Evolutionary conservation across 2,888 invertebrate species (phyloP).

Genomic region (Caenorhabditis sp.): DNA sequence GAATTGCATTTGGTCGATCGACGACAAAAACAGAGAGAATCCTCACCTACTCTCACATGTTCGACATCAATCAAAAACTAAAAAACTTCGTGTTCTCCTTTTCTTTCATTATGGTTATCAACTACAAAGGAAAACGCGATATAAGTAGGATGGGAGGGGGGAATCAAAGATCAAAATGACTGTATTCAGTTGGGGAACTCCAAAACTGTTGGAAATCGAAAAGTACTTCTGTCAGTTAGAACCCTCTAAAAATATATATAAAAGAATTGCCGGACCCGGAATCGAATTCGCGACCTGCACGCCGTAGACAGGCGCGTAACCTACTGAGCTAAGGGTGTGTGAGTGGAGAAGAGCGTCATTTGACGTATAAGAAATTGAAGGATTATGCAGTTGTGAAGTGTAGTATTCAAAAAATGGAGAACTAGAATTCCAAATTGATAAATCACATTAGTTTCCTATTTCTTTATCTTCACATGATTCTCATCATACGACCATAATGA

Average conservation of each 20-base stretch:
- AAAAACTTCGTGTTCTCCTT: constrained; percentile 37
- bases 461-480: constrained; percentile 42
- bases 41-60: constrained; percentile 31
- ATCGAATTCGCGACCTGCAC: too few species aligned
- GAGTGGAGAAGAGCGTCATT: too few species aligned
- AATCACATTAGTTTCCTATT: constrained; percentile 12
- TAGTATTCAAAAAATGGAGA: background rate
- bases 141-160: background rate
- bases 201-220: too few species aligned
- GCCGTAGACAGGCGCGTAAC: too few species aligned
- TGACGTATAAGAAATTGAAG: background rate
- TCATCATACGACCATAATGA: constrained; percentile 23
- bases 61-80: constrained; percentile 25
- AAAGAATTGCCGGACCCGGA: too few species aligned
- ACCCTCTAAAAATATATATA: too few species aligned
- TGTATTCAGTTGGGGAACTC: background rate
- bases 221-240: too few species aligned
- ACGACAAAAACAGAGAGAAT: constrained; percentile 29
- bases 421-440: constrained; percentile 18
- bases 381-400: background rate
- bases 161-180: constrained; percentile 3
- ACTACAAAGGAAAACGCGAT: constrained; percentile 4
- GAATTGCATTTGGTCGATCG: constrained; percentile 5
- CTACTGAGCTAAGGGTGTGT: too few species aligned
- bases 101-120: background rate